Conservation (phyloP, 2,888 invertebrate genomes). For the Pyrochroa serraticornis region DNA sequence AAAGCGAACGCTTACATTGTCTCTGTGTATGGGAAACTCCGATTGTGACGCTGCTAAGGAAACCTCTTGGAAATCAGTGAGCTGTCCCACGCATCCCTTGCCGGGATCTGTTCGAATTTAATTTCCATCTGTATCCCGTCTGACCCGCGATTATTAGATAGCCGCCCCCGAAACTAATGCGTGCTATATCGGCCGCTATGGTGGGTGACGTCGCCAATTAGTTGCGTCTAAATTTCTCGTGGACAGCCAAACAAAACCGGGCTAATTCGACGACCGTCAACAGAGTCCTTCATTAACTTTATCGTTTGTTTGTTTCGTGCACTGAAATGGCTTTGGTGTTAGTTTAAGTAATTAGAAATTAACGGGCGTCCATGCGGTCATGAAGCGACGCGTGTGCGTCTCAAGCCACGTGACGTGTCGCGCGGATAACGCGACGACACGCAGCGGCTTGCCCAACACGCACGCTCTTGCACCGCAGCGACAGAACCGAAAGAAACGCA, state of each 20-base stretch:
- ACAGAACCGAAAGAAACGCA: constrained; percentile 17
- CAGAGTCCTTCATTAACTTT: constrained; percentile 23
- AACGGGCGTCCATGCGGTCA: constrained; percentile 8
- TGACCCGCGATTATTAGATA: too few species aligned
- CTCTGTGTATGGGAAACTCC: too few species aligned
- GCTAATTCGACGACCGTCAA: constrained; percentile 22
- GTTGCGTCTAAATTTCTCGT: constrained; percentile 15
- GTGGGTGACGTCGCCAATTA: too few species aligned
- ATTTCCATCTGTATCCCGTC: too few species aligned
- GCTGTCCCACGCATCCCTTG: too few species aligned
- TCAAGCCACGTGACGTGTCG: constrained; percentile 12
- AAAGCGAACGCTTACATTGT: too few species aligned
- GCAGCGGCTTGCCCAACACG: constrained; percentile 5
- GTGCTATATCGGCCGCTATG: too few species aligned
- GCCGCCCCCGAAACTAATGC: too few species aligned
- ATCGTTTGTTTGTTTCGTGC: constrained; percentile 27
- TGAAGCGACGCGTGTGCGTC: too few species aligned
- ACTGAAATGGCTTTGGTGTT: constrained; percentile 17
- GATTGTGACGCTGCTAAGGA: too few species aligned
- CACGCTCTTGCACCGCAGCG: constrained; percentile 12
- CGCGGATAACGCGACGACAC: constrained; percentile 18
- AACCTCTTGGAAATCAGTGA: too few species aligned
- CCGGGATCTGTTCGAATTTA: too few species aligned
- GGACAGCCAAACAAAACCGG: constrained; percentile 19
- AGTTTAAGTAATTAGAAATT: constrained; percentile 29